These are phyloP conservation scores for Tetrao urogallus DNA, from an alignment of 2,113 vertebrate species.

Conservation along the genomic window DNA sequence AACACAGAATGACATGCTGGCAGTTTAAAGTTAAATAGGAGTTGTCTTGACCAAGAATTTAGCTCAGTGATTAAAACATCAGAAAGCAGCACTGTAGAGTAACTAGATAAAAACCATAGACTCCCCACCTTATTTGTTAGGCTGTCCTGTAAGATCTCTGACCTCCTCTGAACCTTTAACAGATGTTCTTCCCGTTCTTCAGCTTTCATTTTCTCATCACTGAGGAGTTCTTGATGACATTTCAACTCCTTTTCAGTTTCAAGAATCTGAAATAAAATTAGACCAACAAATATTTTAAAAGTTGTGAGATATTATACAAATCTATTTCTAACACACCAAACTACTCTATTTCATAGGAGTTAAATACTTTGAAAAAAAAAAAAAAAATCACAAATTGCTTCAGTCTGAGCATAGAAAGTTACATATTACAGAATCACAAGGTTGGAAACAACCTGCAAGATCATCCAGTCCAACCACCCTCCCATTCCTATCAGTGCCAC, in stretches of 20 bases:
- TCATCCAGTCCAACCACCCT: no score
- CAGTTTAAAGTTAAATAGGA: neutral
- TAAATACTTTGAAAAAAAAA: neutral
- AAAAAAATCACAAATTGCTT: neutral
- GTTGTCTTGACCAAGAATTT: neutral
- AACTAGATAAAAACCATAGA: neutral
- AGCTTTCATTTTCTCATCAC: constrained; percentile 10
- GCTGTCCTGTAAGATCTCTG: neutral
- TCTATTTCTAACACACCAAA: no score
- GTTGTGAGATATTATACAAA: neutral
- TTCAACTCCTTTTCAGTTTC: constrained; percentile 17
- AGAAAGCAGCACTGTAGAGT: neutral
- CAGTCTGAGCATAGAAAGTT: neutral
- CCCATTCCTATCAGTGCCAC: no score
- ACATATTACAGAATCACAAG: no score
- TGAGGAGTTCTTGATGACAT: neutral
- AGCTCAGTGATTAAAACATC: neutral
- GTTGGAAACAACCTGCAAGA: no score
- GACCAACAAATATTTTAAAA: neutral
- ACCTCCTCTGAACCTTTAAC: neutral
- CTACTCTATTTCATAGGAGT: neutral
- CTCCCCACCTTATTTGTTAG: constrained; percentile 10
- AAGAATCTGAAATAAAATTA: neutral
- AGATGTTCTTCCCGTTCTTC: constrained; percentile 10
- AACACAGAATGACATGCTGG: rapidly evolving